Conservation (phyloP, 2,888 invertebrate species). For the Drosophila trichaetosa region DNA sequence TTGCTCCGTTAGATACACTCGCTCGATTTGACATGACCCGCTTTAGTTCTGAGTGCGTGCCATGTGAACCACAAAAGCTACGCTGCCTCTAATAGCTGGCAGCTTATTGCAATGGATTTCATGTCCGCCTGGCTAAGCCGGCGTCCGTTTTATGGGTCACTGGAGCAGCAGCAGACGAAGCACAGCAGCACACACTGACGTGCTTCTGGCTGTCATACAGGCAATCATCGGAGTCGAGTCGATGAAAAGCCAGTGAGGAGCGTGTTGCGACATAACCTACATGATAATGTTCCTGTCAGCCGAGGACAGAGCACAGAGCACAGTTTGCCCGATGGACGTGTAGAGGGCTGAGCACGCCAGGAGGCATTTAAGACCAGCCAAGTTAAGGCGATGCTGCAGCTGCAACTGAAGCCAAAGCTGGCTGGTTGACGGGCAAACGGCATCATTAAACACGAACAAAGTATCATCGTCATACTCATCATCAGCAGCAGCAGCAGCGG, state of each 20-base stretch:
- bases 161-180: slow-evolving; percentile 50
- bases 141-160: slow-evolving; percentile 74
- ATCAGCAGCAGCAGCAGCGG: slow-evolving; percentile 25
- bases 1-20: slow-evolving; percentile 7
- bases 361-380: slow-evolving; percentile 35
- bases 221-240: slow-evolving; percentile 63
- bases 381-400: slow-evolving; percentile 48
- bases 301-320: slow-evolving; percentile 5
- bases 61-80: slow-evolving; percentile 68
- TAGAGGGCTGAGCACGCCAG: neutral
- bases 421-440: slow-evolving; percentile 67
- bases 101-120: slow-evolving; percentile 36
- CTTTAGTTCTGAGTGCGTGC: slow-evolving; percentile 56
- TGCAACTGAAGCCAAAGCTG: slow-evolving; percentile 19
- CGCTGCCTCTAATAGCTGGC: slow-evolving; percentile 22
- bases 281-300: slow-evolving; percentile 66
- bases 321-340: neutral
- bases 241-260: slow-evolving; percentile 72
- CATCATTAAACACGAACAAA: slow-evolving; percentile 81
- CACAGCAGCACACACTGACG: slow-evolving; percentile 30
- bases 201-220: slow-evolving; percentile 57
- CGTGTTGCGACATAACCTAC: slow-evolving; percentile 73
- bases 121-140: slow-evolving; percentile 27
- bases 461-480: slow-evolving; percentile 72
- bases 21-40: slow-evolving; percentile 63